phyloP scores from a whole-genome alignment of 2,888 invertebrate genomes.

The Trachelus tabidus region DNA sequence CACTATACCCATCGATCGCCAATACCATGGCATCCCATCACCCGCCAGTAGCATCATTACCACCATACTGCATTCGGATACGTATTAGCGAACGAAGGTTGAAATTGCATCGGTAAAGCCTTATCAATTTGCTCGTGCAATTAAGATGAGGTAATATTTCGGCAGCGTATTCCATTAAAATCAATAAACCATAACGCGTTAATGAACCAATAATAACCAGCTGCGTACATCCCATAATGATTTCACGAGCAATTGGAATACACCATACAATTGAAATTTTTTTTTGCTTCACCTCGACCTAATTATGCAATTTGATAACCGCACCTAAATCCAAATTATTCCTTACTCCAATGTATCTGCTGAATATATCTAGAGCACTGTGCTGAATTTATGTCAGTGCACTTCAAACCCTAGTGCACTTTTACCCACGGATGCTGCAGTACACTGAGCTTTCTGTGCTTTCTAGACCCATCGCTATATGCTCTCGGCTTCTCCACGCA shows the following conservation, averaged over 20 bases:
- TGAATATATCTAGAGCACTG: background rate
- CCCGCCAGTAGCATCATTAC: background rate
- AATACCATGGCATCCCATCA: background rate
- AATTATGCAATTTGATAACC: background rate
- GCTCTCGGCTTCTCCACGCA: background rate
- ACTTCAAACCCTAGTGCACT: background rate
- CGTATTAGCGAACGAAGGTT: background rate
- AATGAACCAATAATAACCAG: slow-evolving; percentile 50
- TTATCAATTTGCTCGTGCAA: slow-evolving; percentile 17
- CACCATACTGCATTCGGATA: background rate
- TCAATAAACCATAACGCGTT: slow-evolving; percentile 44
- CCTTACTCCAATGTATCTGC: background rate
- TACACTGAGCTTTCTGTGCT: background rate
- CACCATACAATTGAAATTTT: background rate
- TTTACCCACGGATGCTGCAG: background rate
- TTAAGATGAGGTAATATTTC: slow-evolving; percentile 30
- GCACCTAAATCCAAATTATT: background rate
- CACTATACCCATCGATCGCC: background rate
- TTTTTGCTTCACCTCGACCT: background rate
- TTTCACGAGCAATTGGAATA: no score
- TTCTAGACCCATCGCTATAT: background rate
- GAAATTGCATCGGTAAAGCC: slow-evolving; percentile 6
- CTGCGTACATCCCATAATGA: background rate
- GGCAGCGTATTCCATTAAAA: slow-evolving; percentile 36
- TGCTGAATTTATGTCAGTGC: background rate